Evolutionary conservation across 2,113 vertebrate species (phyloP), one percentile per base, ranked within the genome.

Genomic region (Pterocles orientalis): DNA sequence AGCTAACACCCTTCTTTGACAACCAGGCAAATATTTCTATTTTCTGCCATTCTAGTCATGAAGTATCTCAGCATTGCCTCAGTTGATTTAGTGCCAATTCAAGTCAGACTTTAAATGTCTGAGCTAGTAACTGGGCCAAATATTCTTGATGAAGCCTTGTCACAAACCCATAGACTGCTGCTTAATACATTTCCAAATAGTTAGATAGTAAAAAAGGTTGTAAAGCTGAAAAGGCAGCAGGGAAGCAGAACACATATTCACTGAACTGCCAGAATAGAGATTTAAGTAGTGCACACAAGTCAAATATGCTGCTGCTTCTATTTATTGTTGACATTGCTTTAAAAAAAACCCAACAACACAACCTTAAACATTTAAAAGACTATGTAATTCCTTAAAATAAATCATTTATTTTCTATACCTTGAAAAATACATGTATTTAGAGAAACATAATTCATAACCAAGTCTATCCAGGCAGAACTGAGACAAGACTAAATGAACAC

Each of bases 21-120:
- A 98, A 96, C 73, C 34, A 96, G 66, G 87, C 82, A 97, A 96
- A 97, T 97, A 97, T 97, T 97, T 97, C 96, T 96, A 92, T 97
- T 97, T 97, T 97, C 89, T 94, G 92, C 90, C 86, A 60, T 93
- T 96, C 96, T 88, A 97, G 93, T 95, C 93, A 83, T 92, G 91
- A 88, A 91, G 92, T 25, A 92, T 89, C 88, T 97, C 85, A 90
- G 87, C 17, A 13, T 65, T 95, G 96, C 96, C 90, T 97, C 95
- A 96, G 95, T 29, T 97, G 95, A 97, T 97, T 98, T 97, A 97
- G 80, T 92, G 79, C 89, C 95, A 97, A 96, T 92, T 97, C 85
- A 95, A 97, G 94, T 95, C 90, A 96, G 81, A 88, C 95, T 96
- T 97, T 4, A 45, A 68, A 97, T 91, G 94, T 95, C 95, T 97